phyloP scores from a whole-genome alignment of 2,797 vertebrate species.

The Rhabdomys pumilio region DNA sequence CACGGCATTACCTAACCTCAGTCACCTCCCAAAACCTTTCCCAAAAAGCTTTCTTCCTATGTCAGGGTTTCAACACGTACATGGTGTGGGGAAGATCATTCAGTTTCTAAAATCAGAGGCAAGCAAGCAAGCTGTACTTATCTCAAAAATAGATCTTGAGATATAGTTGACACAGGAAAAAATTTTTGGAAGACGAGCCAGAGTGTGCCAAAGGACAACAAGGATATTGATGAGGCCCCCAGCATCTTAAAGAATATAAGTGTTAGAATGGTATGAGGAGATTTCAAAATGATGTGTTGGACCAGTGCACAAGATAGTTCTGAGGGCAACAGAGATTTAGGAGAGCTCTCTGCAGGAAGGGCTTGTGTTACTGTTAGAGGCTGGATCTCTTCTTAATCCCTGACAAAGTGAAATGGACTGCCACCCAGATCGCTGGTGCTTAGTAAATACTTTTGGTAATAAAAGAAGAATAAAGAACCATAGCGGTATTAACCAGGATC shows the following conservation, averaged over 20 bases:
- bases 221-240: neutral
- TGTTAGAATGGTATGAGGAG: neutral
- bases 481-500: neutral
- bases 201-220: neutral
- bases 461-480: neutral
- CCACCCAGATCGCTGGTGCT: neutral
- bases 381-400: neutral
- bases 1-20: neutral
- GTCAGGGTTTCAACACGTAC: neutral
- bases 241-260: neutral
- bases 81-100: neutral
- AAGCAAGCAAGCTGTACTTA: neutral
- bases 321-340: neutral
- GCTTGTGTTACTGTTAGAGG: neutral
- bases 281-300: neutral
- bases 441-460: conserved; percentile 16
- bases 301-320: neutral
- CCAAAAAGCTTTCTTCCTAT: neutral
- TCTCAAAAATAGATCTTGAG: neutral
- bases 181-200: neutral
- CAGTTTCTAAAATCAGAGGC: neutral
- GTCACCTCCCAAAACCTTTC: neutral
- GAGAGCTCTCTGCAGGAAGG: neutral
- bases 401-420: neutral
- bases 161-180: neutral